Base-by-base conservation (phyloP, 2,888 invertebrate genomes). In the Dasypogon diadema region DNA sequence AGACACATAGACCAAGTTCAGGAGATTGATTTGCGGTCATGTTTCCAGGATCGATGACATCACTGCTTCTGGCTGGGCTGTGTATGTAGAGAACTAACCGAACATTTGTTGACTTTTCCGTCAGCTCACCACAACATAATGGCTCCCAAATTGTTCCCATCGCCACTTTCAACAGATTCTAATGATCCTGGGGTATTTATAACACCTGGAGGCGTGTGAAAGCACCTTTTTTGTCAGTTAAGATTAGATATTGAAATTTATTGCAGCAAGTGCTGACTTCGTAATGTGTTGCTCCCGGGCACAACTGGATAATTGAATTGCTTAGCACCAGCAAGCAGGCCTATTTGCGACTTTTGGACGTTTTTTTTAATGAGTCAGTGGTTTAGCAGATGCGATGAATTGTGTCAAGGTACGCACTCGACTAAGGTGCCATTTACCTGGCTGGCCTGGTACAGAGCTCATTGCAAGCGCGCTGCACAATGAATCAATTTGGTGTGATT, bases 171-270 rank as follows among this genome's bases (percentile, higher is more conserved):
- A 46, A 22, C 48, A n/a, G 16, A 42, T 46, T 65, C 65, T 65
- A 65, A 48, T 48, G 48, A 46, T 46, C 5, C 65, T 22, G 24
- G 51, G 2, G 18, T 6, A 48, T 65, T 46, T 65, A 46, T 65
- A 65, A 26, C 46, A 65, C 65, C 24, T 10, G 24, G 26, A 48
- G 46, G 22, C 48, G 48, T n/a, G 65, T 48, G 22, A 10, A 24
- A 24, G 22, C 16, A 2, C 12, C 4, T 51, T 46, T 65, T 63
- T 46, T 46, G 21, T 46, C 65, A 14, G n/a, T n/a, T n/a, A n/a
- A n/a, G 14, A 65, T 65, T 48, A 65, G 65, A 65, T 48, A 65
- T 65, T 65, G 48, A 65, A 48, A 65, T 65, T 65, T 65, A 65
- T 65, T 46, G 65, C 65, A 22, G 65, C 65, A 65, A 65, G 46